Evolutionary conservation across 2,113 vertebrate species (phyloP).

Genomic region (Strix aluco): DNA sequence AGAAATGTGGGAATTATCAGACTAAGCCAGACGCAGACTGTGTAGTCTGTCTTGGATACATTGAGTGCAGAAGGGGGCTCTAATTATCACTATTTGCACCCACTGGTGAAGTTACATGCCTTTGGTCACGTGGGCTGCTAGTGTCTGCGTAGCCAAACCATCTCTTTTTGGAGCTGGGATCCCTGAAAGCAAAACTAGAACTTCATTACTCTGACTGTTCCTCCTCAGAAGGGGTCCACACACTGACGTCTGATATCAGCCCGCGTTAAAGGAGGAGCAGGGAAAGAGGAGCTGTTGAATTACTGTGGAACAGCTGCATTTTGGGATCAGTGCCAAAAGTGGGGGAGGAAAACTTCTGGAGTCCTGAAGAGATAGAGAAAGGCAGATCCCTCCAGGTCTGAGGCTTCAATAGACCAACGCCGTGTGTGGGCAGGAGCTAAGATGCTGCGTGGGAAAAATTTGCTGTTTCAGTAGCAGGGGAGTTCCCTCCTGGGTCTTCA

Average conservation of each 20-base stretch:
- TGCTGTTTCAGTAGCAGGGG: conserved; percentile 4
- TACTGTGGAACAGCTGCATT: conserved; percentile 37
- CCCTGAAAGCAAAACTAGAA: background rate
- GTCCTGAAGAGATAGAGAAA: conserved; percentile 18
- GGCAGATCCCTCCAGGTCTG: conserved; percentile 42
- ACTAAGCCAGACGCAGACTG: background rate
- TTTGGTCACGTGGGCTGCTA: background rate
- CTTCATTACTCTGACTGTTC: background rate
- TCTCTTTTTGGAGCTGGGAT: background rate
- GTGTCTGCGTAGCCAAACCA: background rate
- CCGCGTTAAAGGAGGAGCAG: background rate
- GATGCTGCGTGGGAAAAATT: background rate
- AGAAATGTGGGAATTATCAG: conserved; percentile 12
- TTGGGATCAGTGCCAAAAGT: conserved; percentile 33
- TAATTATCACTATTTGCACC: background rate
- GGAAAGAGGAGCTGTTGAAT: background rate
- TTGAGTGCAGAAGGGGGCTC: background rate
- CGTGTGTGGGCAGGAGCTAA: conserved; percentile 22
- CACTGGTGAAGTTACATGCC: background rate
- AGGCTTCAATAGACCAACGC: background rate
- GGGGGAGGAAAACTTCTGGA: conserved; percentile 55
- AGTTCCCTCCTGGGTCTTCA: conserved; percentile 23
- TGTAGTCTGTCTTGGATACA: background rate
- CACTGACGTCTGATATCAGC: background rate
- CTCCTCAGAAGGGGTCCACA: conserved; percentile 16